Base-by-base conservation (phyloP, 2,797 vertebrate genomes). In the Lepilemur ruficaudatus region DNA sequence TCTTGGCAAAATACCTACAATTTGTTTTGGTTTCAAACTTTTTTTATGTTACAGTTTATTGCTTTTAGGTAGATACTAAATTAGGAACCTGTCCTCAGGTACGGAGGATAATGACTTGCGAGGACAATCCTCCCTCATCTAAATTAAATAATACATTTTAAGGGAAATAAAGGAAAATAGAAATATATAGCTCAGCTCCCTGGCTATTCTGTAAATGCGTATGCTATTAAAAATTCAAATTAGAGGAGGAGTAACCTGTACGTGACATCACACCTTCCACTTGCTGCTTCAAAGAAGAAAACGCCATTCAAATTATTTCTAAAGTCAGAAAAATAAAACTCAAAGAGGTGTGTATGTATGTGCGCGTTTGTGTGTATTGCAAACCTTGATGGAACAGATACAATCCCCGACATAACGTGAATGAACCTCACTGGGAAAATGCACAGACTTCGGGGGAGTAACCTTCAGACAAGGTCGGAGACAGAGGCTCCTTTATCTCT, bases 391-490 rank as follows among this genome's bases (percentile, higher is more conserved):
- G 65, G 63, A 80, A 87, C 22, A 12, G 0, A 32, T 15, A 20
- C 2, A 1, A 17, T 88, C 63, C 57, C 38, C 32, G 3, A 63
- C 72, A 2, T 32, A 17, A 32, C 3, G 4, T 38, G 38, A 83
- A 87, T 15, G 65, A 32, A 28, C 7, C 0, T 25, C 2, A 4
- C 79, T 82, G 59, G 70, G 67, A 61, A 95, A 79, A 93, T n/a
- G 57, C 65, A 61, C 15, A 59, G 35, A 30, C 50, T 65, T 63
- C 38, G 32, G n/a, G 46, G 89, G 28, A 89, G 35, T 89, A 41
- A 95, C 95, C 93, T 96, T 96, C 86, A 48, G 83, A 65, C 89
- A 82, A 96, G 93, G 92, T 96, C 25, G 0, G n/a, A 85, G 46
- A 7, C 75, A 35, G 7, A 7, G 5, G 35, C 50, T 59, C 48